phyloP scores from a whole-genome alignment of 2,797 vertebrate species.

The Danio choprae region DNA sequence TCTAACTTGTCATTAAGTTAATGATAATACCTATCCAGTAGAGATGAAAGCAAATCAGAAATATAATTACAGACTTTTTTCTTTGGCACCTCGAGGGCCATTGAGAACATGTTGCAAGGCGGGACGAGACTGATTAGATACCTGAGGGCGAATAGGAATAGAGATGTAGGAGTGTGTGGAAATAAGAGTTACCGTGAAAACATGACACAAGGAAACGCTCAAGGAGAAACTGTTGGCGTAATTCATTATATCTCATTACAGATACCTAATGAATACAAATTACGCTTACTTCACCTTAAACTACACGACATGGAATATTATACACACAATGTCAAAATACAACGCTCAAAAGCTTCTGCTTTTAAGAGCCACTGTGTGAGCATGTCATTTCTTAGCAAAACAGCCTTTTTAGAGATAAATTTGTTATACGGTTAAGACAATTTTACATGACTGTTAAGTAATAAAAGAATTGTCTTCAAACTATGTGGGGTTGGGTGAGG shows the following conservation, averaged over 20 bases:
- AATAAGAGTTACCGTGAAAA: constrained; percentile 1
- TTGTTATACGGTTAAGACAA: not conserved
- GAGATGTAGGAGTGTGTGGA: constrained; percentile 4
- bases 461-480: not conserved
- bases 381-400: not conserved
- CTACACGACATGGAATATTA: not conserved
- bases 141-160: not conserved
- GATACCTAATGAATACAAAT: not conserved
- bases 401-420: not conserved
- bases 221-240: not conserved
- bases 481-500: not conserved
- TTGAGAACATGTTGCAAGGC: not conserved
- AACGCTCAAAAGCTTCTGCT: not conserved
- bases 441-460: not conserved
- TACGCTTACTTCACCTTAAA: not conserved
- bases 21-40: not conserved
- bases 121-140: not conserved
- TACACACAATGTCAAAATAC: not conserved
- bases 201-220: not conserved
- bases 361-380: not conserved
- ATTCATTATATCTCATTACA: constrained; percentile 8
- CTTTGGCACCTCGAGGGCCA: not conserved
- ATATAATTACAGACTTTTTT: not conserved
- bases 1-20: not conserved
- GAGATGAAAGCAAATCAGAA: constrained; percentile 1